Percentiles rank a stretch among this genome's conserved stretches.
Evolutionary conservation across 37 sponge, comb jelly and placozoan genomes (phyloP).

Genomic region (Axinella damicornis): DNA sequence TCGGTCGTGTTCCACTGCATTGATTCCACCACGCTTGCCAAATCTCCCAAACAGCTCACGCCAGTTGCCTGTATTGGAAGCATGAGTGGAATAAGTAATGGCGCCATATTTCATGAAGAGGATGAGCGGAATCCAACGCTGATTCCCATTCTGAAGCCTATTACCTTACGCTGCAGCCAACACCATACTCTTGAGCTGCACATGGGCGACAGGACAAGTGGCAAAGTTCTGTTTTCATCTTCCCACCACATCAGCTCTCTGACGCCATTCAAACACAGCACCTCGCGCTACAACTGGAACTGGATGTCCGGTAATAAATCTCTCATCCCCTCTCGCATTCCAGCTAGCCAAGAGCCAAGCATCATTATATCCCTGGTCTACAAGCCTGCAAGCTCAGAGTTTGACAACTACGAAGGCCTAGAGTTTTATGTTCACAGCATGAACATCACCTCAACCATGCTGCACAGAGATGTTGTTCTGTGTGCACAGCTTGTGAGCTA

Average conservation of each 20-base stretch:
- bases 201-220: not conserved
- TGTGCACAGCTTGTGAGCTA: slow-evolving; percentile 1
- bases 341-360: not conserved
- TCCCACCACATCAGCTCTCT: not conserved
- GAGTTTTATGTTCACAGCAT: slow-evolving; percentile 29
- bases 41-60: not conserved
- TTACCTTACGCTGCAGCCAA: slow-evolving; percentile 4
- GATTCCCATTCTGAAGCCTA: slow-evolving; percentile 6
- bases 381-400: slow-evolving; percentile 30
- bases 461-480: slow-evolving; percentile 9
- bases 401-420: slow-evolving; percentile 28
- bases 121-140: not conserved
- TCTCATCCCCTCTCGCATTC: not conserved
- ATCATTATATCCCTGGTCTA: slow-evolving; percentile 12
- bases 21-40: not conserved
- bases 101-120: slow-evolving; percentile 1
- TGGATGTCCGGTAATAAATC: not conserved
- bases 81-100: not conserved
- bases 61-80: slow-evolving; percentile 23
- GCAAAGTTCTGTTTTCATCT: slow-evolving; percentile 4
- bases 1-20: slow-evolving; percentile 20
- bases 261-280: slow-evolving; percentile 9
- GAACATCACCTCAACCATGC: not conserved
- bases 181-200: slow-evolving; percentile 13
- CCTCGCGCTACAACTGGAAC: slow-evolving; percentile 18